Percentiles rank a stretch among this genome's conserved stretches.
phyloP scores from a whole-genome alignment of 2,888 invertebrate species.

The Sepioteuthis lessoniana region DNA sequence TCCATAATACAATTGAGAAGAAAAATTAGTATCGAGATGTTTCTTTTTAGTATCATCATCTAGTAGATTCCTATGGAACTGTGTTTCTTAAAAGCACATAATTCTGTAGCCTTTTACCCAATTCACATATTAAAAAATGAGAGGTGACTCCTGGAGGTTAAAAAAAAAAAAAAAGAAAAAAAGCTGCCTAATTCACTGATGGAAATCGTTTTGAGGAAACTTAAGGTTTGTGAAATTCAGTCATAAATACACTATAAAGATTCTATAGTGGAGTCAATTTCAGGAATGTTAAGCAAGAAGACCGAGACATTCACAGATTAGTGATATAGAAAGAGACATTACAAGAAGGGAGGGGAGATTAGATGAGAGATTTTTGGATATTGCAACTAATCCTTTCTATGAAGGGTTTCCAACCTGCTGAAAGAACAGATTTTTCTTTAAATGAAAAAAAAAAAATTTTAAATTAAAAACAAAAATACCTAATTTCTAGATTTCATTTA shows the following conservation, averaged over 20 bases:
- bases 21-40: too few species aligned
- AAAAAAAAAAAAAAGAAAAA: not conserved
- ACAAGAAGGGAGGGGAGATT: not conserved
- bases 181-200: not conserved
- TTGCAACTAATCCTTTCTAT: not conserved
- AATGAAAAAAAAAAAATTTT: not conserved
- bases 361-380: not conserved
- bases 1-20: too few species aligned
- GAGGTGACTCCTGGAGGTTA: not conserved
- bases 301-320: not conserved
- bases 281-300: conserved; percentile 17
- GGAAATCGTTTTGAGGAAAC: not conserved
- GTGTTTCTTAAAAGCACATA: not conserved
- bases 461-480: too few species aligned
- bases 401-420: not conserved
- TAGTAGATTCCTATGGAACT: not conserved
- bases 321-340: not conserved
- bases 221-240: not conserved
- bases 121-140: not conserved
- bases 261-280: not conserved
- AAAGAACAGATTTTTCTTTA: not conserved
- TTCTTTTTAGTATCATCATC: not conserved
- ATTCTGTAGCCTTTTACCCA: not conserved
- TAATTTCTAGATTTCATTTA: not conserved
- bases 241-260: not conserved